Evolutionary conservation across 2,113 vertebrate species (phyloP), one percentile per base, ranked within the genome.

Genomic region (Tragelaphus scriptus): DNA sequence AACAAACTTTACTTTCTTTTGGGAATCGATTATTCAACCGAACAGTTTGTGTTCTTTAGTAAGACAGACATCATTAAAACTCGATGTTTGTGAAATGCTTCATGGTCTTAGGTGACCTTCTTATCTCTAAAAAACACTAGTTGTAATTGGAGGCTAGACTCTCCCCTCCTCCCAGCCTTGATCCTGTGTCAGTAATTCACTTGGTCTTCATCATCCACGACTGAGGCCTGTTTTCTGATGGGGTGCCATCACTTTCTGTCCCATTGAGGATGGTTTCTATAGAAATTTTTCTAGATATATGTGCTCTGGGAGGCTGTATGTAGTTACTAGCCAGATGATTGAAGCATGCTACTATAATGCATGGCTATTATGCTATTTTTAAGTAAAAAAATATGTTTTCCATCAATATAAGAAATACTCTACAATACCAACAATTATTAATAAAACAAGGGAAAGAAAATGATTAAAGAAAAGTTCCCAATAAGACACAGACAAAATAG

Each of bases 241-340:
- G 79, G 44, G 0, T 93, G 10, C 47, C 77, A 82, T 84, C 10
- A 85, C 28, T 92, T 92, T 90, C 28, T 88, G 30, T 56, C 21
- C 26, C 85, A 92, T 47, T 93, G 32, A 95, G 15, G 68, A 25
- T 95, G 82, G 44, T 85, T 96, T 95, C 97, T 97, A 85, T 80
- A 93, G 93, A 93, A 61, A 93, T 86, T 96, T 32, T 59, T 58
- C 85, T 82, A 79, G 68, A 97, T 56, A 53, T 1, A 32, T 77
- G 17, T 56, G 59, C 26, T 92, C 77, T 85, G 65, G 56, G 87
- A 94, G 40, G 36, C 36, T 94, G 8, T 90, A 40, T 44, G 16
- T 93, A 53, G 58, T 90, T 85, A 77, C 77, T 86, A 88, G 89
- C 30, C 95, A 94, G 84, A 95, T 88, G 96, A 95, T 40, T 81